phyloP scores from a whole-genome alignment of 2,888 invertebrate species.

The Euclidia mi region DNA sequence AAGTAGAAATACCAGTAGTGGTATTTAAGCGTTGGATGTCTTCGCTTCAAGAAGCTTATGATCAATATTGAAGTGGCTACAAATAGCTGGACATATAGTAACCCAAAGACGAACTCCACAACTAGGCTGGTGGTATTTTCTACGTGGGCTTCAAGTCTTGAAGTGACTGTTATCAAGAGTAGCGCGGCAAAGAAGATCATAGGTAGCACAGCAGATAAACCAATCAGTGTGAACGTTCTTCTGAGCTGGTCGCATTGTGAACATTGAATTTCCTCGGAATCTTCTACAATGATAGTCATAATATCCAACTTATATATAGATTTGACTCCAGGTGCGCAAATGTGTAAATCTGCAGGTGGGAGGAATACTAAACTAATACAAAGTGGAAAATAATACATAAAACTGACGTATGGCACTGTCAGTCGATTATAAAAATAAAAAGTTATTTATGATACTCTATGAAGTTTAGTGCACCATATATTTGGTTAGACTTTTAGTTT shows the following conservation, averaged over 20 bases:
- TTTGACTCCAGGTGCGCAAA: neutral
- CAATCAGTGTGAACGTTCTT: constrained; percentile 67
- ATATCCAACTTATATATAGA: neutral
- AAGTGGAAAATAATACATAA: constrained; percentile 9
- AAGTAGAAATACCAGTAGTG: constrained; percentile 72
- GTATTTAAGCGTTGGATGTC: constrained; percentile 64
- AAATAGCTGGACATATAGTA: constrained; percentile 75
- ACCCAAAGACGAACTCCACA: constrained; percentile 69
- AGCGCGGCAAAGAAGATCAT: constrained; percentile 72
- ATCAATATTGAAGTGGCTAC: constrained; percentile 71
- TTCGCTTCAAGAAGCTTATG: constrained; percentile 64
- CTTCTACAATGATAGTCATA: constrained; percentile 68
- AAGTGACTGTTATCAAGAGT: constrained; percentile 60
- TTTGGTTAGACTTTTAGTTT: no score
- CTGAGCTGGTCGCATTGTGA: constrained; percentile 67
- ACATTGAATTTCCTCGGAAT: constrained; percentile 67
- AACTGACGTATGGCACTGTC: constrained; percentile 1
- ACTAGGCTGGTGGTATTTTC: constrained; percentile 57
- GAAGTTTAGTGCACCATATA: no score
- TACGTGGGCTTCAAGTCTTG: constrained; percentile 47
- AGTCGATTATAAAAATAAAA: neutral
- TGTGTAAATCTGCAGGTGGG: neutral
- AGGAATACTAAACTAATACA: constrained; percentile 12
- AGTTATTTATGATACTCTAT: no score
- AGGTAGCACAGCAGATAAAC: constrained; percentile 73